A percentile compares a stretch with the other conserved stretches of the same genome.
Evolutionary conservation across 2,113 vertebrate genomes (phyloP).

Genomic region (Forbesichthys papilliferus): DNA sequence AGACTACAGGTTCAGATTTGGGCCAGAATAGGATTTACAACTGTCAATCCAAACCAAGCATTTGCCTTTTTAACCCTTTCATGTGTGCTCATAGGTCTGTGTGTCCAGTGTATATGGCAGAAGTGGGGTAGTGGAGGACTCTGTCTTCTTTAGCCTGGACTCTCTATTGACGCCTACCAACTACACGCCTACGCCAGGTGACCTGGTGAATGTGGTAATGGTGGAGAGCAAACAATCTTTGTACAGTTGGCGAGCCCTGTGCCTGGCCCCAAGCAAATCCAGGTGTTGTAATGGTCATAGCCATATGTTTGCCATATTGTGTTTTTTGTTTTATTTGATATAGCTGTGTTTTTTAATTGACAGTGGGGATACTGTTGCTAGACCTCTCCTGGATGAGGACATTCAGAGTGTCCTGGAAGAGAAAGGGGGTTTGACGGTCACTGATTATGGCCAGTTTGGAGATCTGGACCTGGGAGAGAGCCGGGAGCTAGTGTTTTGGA

Average conservation of each 20-base stretch:
- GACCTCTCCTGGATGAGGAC: slow-evolving; percentile 28
- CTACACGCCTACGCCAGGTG: slow-evolving; percentile 77
- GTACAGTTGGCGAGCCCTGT: slow-evolving; percentile 90
- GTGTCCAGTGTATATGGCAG: slow-evolving; percentile 82
- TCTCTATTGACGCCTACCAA: slow-evolving; percentile 80
- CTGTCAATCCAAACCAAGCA: not conserved
- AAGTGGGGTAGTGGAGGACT: slow-evolving; percentile 84
- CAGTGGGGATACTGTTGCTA: slow-evolving; percentile 22
- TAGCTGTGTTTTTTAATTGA: not conserved
- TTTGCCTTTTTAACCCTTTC: not conserved
- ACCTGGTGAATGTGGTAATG: slow-evolving; percentile 85
- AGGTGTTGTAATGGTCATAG: slow-evolving; percentile 58
- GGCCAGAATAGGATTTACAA: too few relatives aligned
- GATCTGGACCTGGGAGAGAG: slow-evolving; percentile 78
- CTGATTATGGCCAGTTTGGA: slow-evolving; percentile 81
- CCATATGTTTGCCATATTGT: not conserved
- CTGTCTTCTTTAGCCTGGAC: slow-evolving; percentile 88
- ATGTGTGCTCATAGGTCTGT: slow-evolving; percentile 70
- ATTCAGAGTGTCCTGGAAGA: slow-evolving; percentile 72
- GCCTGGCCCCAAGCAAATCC: slow-evolving; percentile 78
- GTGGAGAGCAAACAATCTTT: slow-evolving; percentile 92
- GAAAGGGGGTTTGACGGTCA: slow-evolving; percentile 83
- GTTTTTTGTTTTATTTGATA: not conserved
- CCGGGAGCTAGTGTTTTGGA: slow-evolving; percentile 78
- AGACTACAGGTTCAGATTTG: too few relatives aligned